Base-by-base conservation (phyloP, 2,797 vertebrate species). In the Knipowitschia caucasica region DNA sequence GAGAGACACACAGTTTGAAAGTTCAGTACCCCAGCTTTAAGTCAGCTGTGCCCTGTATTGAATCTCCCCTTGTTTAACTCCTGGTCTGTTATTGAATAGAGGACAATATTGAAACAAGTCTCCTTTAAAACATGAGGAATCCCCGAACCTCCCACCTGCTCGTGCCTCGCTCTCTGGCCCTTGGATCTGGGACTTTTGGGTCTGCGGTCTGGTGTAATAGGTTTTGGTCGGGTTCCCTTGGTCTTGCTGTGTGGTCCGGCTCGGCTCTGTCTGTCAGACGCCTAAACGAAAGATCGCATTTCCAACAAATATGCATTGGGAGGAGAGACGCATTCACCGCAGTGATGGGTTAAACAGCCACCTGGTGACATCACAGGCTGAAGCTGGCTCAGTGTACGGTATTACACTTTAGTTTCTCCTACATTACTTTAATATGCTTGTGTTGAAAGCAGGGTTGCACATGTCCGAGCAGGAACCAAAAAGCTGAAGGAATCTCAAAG, bases 181-280 rank as follows among this genome's bases (percentile, higher is more conserved):
- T 81, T 82, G 82, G 67, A 63, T 6, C 20, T 20, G 59, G 79
- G 78, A 82, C 82, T 84, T 79, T 82, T 81, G 64, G 67, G 64
- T 67, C 77, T 50, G 82, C 8, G 79, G 78, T 83, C 85, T 86
- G 80, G 87, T 86, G 71, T 83, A 81, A 80, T 76, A 71, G 69
- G 74, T 77, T 70, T 79, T 12, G 43, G 54, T 59, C 10, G 42
- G 66, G 51, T 85, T 78, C 73, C 77, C 46, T 35, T 60, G 14
- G 73, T 62, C 59, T 80, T 51, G 66, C 70, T 88, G 86, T 88
- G 86, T 88, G 85, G 86, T 87, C 86, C 78, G 23, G 26, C 62
- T 82, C 65, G 58, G 62, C 70, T 65, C 57, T 46, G 62, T 50
- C 7, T 67, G 69, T 75, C 67, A 80, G 73, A 57, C 73, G 35